Percentiles rank a stretch among this genome's conserved stretches.
phyloP scores from a whole-genome alignment of 2,113 vertebrate genomes.

The Archilochus colubris region DNA sequence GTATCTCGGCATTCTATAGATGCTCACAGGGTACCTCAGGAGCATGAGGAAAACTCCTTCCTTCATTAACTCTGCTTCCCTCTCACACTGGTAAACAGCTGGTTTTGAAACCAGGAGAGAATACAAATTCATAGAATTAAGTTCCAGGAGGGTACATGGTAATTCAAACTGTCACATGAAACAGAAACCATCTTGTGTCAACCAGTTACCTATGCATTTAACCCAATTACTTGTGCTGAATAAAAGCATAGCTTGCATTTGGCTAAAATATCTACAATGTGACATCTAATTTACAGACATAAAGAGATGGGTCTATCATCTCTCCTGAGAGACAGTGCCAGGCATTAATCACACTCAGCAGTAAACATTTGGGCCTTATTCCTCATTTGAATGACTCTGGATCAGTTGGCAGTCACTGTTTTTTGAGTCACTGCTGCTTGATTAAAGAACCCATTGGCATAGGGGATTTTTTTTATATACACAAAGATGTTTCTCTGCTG shows the following conservation, averaged over 20 bases:
- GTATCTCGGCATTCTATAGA: not conserved
- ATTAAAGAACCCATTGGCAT: not conserved
- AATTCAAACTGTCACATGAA: not conserved
- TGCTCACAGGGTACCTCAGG: not conserved
- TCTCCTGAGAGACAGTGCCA: not conserved
- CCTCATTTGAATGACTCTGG: not conserved
- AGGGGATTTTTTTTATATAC: not conserved
- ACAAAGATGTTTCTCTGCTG: not conserved
- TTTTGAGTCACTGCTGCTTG: not conserved
- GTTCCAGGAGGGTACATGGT: not conserved
- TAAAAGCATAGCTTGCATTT: not conserved
- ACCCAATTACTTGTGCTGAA: not conserved
- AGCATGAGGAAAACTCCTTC: not conserved
- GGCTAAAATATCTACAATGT: not conserved
- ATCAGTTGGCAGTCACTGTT: not conserved
- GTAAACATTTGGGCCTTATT: not conserved
- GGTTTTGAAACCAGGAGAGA: not conserved
- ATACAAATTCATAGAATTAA: not conserved
- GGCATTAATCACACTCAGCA: not conserved
- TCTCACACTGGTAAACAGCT: not conserved
- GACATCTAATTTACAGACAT: not conserved
- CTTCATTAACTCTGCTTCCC: not conserved
- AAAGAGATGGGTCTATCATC: not conserved
- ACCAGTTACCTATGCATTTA: not conserved
- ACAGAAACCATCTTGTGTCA: not conserved